Evolutionary conservation across 2,113 vertebrate species (phyloP).

Genomic region (Sarotherodon lohbergeri): DNA sequence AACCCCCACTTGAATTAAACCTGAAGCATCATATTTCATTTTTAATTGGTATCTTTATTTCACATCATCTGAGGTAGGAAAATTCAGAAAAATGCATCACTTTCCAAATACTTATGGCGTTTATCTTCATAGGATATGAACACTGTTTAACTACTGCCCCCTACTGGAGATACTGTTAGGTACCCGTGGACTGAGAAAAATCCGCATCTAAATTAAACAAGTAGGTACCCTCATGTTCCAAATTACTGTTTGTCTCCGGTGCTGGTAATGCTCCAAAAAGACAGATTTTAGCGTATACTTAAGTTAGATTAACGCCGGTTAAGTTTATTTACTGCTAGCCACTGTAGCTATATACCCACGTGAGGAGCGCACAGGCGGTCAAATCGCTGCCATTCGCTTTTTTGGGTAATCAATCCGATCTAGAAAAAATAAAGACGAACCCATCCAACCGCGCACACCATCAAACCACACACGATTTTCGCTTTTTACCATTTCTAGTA

Average conservation of each 20-base stretch:
- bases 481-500: conserved; percentile 74
- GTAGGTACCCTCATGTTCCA: not conserved
- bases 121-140: not conserved
- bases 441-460: fast-evolving
- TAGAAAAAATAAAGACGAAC: not conserved
- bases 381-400: not conserved
- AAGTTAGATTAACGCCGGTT: not conserved
- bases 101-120: not conserved
- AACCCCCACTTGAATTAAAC: not conserved
- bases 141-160: conserved; percentile 1
- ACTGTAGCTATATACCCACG: not conserved
- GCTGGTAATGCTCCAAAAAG: fast-evolving
- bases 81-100: not conserved
- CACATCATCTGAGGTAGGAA: not conserved
- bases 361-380: not conserved
- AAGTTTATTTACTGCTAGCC: not conserved
- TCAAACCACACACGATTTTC: fast-evolving
- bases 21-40: not conserved
- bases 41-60: not conserved
- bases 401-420: not conserved
- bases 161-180: not conserved
- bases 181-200: not conserved
- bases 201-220: not conserved
- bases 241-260: too few species aligned
- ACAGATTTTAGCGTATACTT: not conserved